Evolutionary conservation across 2,888 invertebrate genomes (phyloP).

Genomic region (Drosophila buzzatii): DNA sequence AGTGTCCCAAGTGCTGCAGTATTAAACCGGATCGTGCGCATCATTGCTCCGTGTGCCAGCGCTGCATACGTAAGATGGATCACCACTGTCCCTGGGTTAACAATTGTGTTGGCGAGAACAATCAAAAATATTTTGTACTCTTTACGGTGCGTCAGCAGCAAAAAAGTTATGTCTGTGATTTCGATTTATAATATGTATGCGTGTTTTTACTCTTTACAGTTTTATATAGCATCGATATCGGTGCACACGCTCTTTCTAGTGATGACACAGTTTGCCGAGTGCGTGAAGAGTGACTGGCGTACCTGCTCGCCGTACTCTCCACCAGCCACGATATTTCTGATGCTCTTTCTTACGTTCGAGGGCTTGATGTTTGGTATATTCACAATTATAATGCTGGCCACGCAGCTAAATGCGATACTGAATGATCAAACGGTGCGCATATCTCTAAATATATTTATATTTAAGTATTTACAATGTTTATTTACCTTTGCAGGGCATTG

Average conservation of each 20-base stretch:
- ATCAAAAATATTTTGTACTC: slow-evolving; percentile 99
- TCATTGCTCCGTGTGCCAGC: slow-evolving; percentile 97
- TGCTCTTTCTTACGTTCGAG: slow-evolving; percentile 96
- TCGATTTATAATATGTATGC: not conserved
- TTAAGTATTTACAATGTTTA: slow-evolving; percentile 2
- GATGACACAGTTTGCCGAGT: slow-evolving; percentile 96
- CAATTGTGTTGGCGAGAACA: slow-evolving; percentile 99
- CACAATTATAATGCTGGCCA: slow-evolving; percentile 98
- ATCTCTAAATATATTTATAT: not conserved
- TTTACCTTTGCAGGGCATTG: slow-evolving; percentile 92
- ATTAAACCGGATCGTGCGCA: slow-evolving; percentile 98
- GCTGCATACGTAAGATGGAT: slow-evolving; percentile 90
- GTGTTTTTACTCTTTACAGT: slow-evolving; percentile 87
- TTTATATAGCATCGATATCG: slow-evolving; percentile 99
- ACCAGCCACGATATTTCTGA: slow-evolving; percentile 96
- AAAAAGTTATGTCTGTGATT: not conserved
- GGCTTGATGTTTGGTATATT: slow-evolving; percentile 98
- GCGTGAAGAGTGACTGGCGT: slow-evolving; percentile 97
- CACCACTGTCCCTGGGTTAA: slow-evolving; percentile 97
- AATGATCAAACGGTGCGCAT: slow-evolving; percentile 96
- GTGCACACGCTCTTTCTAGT: slow-evolving; percentile 96
- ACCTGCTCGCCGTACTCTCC: slow-evolving; percentile 97
- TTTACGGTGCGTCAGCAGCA: slow-evolving; percentile 92
- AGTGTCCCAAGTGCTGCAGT: slow-evolving; percentile 98
- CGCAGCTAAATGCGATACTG: slow-evolving; percentile 98